phyloP scores from a whole-genome alignment of 2,888 invertebrate species.

The Coronaproctus castanopsis region DNA sequence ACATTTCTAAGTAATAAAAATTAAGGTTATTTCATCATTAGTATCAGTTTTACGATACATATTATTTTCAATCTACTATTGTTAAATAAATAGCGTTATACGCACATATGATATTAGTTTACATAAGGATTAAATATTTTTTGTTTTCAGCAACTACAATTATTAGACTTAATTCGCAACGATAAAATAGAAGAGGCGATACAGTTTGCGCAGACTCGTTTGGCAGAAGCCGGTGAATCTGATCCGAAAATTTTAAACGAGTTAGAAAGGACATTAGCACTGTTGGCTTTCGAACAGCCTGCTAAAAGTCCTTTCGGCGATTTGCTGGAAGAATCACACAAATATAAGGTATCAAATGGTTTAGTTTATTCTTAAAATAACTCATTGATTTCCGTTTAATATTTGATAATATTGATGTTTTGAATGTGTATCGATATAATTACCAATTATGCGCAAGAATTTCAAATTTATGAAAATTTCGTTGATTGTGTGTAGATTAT shows the following conservation, averaged over 20 bases:
- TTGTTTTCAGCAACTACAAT: conserved; percentile 81
- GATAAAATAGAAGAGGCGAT: conserved; percentile 72
- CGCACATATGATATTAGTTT: no score
- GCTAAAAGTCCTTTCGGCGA: conserved; percentile 87
- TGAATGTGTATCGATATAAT: not conserved
- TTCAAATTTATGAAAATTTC: not conserved
- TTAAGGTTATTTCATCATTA: no score
- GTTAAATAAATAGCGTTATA: no score
- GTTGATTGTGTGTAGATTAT: not conserved
- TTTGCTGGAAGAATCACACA: conserved; percentile 73
- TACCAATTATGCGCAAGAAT: not conserved
- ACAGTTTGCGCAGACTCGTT: conserved; percentile 70
- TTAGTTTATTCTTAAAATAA: not conserved
- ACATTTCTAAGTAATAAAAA: no score
- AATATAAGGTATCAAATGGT: conserved; percentile 51
- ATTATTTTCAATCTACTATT: no score
- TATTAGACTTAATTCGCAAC: conserved; percentile 67
- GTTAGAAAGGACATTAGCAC: conserved; percentile 77
- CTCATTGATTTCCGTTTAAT: not conserved
- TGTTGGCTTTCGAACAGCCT: conserved; percentile 92
- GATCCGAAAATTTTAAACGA: conserved; percentile 48
- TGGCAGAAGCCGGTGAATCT: conserved; percentile 73
- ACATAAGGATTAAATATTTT: no score
- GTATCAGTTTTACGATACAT: no score
- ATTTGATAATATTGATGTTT: no score